Conservation (phyloP, 2,888 invertebrate species). For the Hirtodrosophila histrioides region DNA sequence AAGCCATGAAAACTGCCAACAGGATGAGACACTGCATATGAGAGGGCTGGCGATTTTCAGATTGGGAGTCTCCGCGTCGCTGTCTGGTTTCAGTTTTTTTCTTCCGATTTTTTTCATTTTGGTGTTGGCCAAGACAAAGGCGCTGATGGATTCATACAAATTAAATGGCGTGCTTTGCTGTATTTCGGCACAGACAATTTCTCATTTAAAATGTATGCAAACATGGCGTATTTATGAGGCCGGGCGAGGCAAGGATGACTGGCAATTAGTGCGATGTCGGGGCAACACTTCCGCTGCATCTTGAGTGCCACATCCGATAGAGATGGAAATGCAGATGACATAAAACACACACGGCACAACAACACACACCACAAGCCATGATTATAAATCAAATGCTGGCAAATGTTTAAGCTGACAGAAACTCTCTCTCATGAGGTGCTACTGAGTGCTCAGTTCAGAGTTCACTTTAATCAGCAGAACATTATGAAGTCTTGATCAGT, state of each 20-base stretch:
- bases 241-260: constrained; percentile 15
- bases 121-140: constrained; percentile 61
- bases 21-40: constrained; percentile 32
- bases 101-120: constrained; percentile 8
- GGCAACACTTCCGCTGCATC: constrained; percentile 59
- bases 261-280: constrained; percentile 69
- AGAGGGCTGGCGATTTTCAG: constrained; percentile 20
- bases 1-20: constrained; percentile 73
- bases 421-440: neutral
- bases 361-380: neutral
- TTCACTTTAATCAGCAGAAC: too few species aligned
- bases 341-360: constrained; percentile 29
- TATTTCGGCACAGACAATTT: constrained; percentile 66
- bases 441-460: too few species aligned
- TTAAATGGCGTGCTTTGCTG: constrained; percentile 63
- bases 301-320: constrained; percentile 67
- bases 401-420: constrained; percentile 22
- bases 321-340: constrained; percentile 15
- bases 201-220: constrained; percentile 77
- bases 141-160: constrained; percentile 79
- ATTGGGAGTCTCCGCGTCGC: constrained; percentile 41
- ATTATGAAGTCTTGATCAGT: constrained; percentile 13
- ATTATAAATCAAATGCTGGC: constrained; percentile 52
- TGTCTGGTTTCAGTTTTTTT: constrained; percentile 40
- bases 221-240: constrained; percentile 73